Evolutionary conservation across 2,113 vertebrate species (phyloP).

Genomic region (Oncorhynchus nerka): DNA sequence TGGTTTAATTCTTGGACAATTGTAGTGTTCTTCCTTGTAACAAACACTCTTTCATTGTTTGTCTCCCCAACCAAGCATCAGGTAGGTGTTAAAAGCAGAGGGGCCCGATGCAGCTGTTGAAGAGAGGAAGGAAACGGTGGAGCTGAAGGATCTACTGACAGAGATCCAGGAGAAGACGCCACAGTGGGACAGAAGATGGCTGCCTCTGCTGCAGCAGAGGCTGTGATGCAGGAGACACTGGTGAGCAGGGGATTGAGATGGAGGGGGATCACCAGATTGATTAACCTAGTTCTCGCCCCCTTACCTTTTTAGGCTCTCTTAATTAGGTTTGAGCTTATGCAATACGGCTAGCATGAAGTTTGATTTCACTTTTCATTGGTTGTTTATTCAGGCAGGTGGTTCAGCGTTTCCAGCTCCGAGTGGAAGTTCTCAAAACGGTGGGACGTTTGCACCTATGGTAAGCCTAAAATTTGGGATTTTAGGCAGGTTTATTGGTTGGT

Average conservation of each 20-base stretch:
- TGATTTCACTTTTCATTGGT: not conserved
- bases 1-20: too few relatives aligned
- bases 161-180: constrained; percentile 68
- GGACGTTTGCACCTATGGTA: not conserved
- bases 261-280: not conserved
- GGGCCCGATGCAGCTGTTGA: constrained; percentile 34
- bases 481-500: not conserved
- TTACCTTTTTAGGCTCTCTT: too few relatives aligned
- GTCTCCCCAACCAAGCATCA: constrained; percentile 70
- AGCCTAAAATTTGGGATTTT: not conserved
- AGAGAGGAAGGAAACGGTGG: constrained; percentile 66
- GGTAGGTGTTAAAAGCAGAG: constrained; percentile 41
- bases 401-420: not conserved
- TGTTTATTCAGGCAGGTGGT: not conserved
- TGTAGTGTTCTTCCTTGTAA: not conserved
- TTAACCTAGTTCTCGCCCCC: not conserved
- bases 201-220: not conserved
- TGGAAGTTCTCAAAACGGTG: not conserved
- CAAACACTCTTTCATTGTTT: not conserved
- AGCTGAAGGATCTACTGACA: constrained; percentile 61
- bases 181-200: constrained; percentile 30
- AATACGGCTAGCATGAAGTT: not conserved
- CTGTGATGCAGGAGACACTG: not conserved
- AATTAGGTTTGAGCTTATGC: too few relatives aligned
- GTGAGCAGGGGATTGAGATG: constrained; percentile 20